Percentiles rank a stretch among this genome's conserved stretches.
phyloP scores from a whole-genome alignment of 1,140 invertebrate genomes.

The Rhizoglyphus robini region DNA sequence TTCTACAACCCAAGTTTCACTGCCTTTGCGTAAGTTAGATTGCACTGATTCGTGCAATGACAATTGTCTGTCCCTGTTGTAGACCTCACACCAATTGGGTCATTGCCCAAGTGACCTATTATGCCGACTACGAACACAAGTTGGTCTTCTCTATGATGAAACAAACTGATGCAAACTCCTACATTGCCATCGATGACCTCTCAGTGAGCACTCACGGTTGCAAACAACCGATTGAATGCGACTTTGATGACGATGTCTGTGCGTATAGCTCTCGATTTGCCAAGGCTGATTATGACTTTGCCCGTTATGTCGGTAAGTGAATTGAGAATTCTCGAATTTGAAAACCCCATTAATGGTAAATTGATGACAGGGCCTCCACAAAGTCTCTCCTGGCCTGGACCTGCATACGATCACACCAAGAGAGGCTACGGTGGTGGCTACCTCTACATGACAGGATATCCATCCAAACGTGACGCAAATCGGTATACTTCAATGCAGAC shows the following conservation, averaged over 20 bases:
- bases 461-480: not conserved
- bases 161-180: not conserved
- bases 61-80: not conserved
- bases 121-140: slow-evolving; percentile 12
- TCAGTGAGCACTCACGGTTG: not conserved
- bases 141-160: slow-evolving; percentile 3
- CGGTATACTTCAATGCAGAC: not conserved
- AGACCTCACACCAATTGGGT: slow-evolving; percentile 7
- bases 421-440: not conserved
- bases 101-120: slow-evolving; percentile 1
- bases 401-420: not conserved
- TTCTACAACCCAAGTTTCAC: not conserved
- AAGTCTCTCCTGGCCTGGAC: not conserved
- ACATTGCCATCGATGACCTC: not conserved
- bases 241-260: slow-evolving; percentile 14
- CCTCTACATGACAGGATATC: not conserved
- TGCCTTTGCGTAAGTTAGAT: not conserved
- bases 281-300: not conserved
- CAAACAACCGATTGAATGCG: slow-evolving; percentile 9
- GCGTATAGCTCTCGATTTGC: not conserved
- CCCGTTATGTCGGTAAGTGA: not conserved
- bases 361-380: not conserved
- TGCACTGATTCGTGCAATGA: not conserved
- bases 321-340: too few species aligned
- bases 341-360: too few species aligned